Base-by-base conservation (phyloP, 2,797 vertebrate genomes). In the Meriones psammophilus region DNA sequence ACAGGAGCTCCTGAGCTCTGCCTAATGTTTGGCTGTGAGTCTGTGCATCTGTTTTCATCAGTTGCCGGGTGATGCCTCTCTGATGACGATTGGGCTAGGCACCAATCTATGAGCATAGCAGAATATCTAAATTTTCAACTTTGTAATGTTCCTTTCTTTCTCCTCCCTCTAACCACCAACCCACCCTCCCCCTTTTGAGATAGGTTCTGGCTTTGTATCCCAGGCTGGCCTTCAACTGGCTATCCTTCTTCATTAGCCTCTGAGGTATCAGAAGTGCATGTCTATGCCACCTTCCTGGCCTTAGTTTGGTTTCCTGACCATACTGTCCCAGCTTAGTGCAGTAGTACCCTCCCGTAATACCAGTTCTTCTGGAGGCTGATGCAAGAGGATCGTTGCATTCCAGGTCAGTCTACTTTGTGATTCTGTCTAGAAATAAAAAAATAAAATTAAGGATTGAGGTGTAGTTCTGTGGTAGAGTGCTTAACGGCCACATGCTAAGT, bases 291-390 rank as follows among this genome's bases (percentile, higher is more conserved):
- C 17, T 18, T 88, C 24, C 86, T 42, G 58, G 60, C 64, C 14
- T 87, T 87, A 80, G 92, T 66, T 88, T 68, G 50, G 88, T 94
- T 95, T 96, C 69, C 89, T 92, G 81, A 94, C 76, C 94, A 91
- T 71, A 92, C 91, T 93, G 90, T 92, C 24, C 54, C 20, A 42
- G 69, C 54, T 30, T 10, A 26, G 50, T 46, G 17, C 10, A 76
- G 87, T 46, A 42, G 17, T 42, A 1, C 56, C 18, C 46, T 54
- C 54, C 26, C 39, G 5, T 58, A 58, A 39, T 28, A 36, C 69
- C 26, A 42, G 56, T 26, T 88, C 36, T 42, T 84, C 71, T 60
- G 10, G 36, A 42, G 71, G 71, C 54, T 62, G 69, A 42, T 60
- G 54, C 5, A 42, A 36, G 71, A 36, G 30, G 66, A 71, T 71